These are phyloP conservation scores for Xenopus petersii DNA, from an alignment of 2,797 vertebrate genomes.

Conservation along the genomic window DNA sequence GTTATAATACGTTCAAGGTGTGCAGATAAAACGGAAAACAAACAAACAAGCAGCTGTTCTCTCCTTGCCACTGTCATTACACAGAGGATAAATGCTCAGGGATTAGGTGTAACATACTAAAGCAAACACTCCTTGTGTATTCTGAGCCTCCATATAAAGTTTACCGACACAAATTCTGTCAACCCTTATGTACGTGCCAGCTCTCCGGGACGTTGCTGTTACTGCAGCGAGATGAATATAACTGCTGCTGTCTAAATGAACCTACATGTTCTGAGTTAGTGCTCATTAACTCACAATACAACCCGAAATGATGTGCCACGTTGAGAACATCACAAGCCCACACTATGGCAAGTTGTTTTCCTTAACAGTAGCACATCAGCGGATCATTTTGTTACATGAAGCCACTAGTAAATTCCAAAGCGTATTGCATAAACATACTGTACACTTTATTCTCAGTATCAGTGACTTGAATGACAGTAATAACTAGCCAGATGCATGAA, in stretches of 20 bases:
- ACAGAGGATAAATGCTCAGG: slow-evolving; percentile 27
- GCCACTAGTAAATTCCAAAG: no score
- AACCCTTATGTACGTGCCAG: not conserved
- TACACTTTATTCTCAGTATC: no score
- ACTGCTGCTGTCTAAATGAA: no score
- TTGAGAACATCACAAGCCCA: no score
- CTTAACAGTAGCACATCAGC: not conserved
- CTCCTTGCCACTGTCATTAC: slow-evolving; percentile 26
- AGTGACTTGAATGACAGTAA: no score
- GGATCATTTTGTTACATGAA: no score
- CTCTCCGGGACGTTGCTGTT: not conserved
- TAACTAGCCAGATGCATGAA: no score
- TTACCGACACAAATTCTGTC: slow-evolving; percentile 24
- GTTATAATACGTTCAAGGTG: not conserved
- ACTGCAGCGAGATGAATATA: no score
- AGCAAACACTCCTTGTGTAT: slow-evolving; percentile 23
- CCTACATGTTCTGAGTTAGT: no score
- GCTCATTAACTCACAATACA: no score
- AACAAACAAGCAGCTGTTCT: slow-evolving; percentile 40
- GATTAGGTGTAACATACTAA: slow-evolving; percentile 40
- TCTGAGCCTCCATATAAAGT: slow-evolving; percentile 17
- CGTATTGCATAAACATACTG: no score
- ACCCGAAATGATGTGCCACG: no score
- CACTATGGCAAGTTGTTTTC: not conserved
- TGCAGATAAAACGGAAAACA: slow-evolving; percentile 15